Evolutionary conservation across 2,797 vertebrate species (phyloP).

Genomic region (Neosilurus mollespiculum): DNA sequence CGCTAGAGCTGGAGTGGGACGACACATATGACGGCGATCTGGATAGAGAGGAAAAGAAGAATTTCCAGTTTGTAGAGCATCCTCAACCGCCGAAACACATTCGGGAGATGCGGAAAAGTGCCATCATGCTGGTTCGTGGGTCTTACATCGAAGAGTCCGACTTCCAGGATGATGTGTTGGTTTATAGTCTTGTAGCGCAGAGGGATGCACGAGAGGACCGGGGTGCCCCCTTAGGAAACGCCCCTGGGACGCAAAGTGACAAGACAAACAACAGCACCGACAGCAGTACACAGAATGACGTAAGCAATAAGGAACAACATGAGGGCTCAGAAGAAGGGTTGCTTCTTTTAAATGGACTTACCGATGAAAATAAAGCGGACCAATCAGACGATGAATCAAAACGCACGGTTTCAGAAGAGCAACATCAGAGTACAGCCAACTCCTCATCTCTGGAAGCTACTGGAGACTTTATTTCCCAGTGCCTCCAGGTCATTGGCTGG

Average conservation of each 20-base stretch:
- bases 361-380: not conserved
- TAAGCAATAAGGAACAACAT: slow-evolving; percentile 18
- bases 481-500: slow-evolving; percentile 80
- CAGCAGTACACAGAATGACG: slow-evolving; percentile 26
- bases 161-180: slow-evolving; percentile 90
- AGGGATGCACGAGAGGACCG: slow-evolving; percentile 69
- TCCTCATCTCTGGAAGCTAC: slow-evolving; percentile 34
- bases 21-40: slow-evolving; percentile 84
- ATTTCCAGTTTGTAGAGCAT: slow-evolving; percentile 4
- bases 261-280: slow-evolving; percentile 31
- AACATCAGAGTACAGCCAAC: not conserved
- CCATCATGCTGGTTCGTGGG: slow-evolving; percentile 83
- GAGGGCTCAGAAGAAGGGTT: not conserved
- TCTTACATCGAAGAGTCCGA: slow-evolving; percentile 90
- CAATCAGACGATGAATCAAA: not conserved
- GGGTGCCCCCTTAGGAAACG: not conserved
- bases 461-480: slow-evolving; percentile 82
- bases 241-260: not conserved
- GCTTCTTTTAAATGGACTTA: not conserved
- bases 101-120: slow-evolving; percentile 88
- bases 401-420: slow-evolving; percentile 1
- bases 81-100: slow-evolving; percentile 82
- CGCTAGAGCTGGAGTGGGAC: slow-evolving; percentile 89
- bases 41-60: slow-evolving; percentile 62
- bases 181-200: slow-evolving; percentile 86